Percentiles rank a stretch among this genome's conserved stretches.
phyloP scores from a whole-genome alignment of 2,888 invertebrate species.

The Calameuta pallipes region DNA sequence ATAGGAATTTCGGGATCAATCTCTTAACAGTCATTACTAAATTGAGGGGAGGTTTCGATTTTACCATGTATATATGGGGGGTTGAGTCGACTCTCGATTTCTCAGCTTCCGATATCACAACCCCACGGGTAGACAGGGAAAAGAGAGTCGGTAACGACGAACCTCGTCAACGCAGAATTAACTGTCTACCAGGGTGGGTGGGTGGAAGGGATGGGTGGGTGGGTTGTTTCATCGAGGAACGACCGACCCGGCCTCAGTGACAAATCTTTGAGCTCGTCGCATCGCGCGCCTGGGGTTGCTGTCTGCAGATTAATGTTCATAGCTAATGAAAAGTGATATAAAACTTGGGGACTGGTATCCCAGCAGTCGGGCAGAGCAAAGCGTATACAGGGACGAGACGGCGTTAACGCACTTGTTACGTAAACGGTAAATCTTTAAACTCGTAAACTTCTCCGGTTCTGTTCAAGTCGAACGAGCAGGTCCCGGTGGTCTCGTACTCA shows the following conservation, averaged over 20 bases:
- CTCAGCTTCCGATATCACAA: no score
- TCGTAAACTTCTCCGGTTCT: constrained; percentile 43
- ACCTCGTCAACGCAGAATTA: no score
- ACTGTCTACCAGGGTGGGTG: no score
- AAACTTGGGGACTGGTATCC: constrained; percentile 38
- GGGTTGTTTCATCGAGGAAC: no score
- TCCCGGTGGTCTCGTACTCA: background rate
- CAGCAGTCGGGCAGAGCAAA: background rate
- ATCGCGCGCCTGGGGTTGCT: background rate
- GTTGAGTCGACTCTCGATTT: no score
- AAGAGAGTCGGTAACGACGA: no score
- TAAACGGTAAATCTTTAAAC: constrained; percentile 51
- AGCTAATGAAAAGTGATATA: constrained; percentile 49
- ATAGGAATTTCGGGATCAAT: no score
- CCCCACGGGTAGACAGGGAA: no score
- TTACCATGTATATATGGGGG: no score
- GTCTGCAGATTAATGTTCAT: constrained; percentile 43
- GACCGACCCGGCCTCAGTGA: background rate
- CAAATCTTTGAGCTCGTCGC: constrained; percentile 2
- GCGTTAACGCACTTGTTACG: constrained; percentile 48
- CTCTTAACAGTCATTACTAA: no score
- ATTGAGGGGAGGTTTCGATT: no score
- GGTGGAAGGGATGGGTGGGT: no score
- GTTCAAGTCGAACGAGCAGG: constrained; percentile 10
- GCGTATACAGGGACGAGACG: constrained; percentile 17